Conservation (phyloP, 1,140 invertebrate genomes). For the Pachypsylla venusta region DNA sequence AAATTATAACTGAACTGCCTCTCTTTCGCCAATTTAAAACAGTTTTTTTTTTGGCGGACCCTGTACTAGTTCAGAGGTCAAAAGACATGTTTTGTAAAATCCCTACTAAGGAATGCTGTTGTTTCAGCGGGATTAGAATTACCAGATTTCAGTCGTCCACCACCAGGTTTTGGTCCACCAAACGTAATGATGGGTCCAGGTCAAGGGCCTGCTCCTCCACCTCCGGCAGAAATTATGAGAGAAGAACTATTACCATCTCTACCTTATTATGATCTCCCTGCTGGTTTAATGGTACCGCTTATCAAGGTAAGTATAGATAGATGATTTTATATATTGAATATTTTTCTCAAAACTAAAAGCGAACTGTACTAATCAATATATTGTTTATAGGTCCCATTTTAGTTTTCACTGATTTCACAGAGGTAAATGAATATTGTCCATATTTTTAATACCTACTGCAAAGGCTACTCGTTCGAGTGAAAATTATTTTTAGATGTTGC, state of each 20-base stretch:
- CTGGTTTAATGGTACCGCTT: constrained; percentile 84
- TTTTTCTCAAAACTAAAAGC: no score
- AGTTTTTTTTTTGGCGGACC: no score
- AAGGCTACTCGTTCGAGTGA: neutral
- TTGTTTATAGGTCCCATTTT: constrained; percentile 1
- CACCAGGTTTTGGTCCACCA: constrained; percentile 29
- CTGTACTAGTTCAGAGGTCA: no score
- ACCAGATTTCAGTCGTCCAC: constrained; percentile 27
- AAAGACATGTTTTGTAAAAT: no score
- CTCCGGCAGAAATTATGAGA: constrained; percentile 31
- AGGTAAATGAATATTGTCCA: neutral
- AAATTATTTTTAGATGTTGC: neutral
- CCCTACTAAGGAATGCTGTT: no score
- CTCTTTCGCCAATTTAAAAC: no score
- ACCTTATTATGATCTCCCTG: constrained; percentile 91
- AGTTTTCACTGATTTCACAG: constrained; percentile 7
- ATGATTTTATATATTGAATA: neutral
- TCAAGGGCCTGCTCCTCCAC: constrained; percentile 50
- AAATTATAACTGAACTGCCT: no score
- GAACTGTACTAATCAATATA: constrained; percentile 11
- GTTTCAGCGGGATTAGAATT: constrained; percentile 20
- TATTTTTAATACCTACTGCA: no score
- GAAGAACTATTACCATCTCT: constrained; percentile 75
- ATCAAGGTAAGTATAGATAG: constrained; percentile 54
- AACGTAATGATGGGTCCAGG: constrained; percentile 29